Evolutionary conservation across 2,113 vertebrate species (phyloP), one percentile per base, ranked within the genome.

Genomic region (Peromyscus leucopus): DNA sequence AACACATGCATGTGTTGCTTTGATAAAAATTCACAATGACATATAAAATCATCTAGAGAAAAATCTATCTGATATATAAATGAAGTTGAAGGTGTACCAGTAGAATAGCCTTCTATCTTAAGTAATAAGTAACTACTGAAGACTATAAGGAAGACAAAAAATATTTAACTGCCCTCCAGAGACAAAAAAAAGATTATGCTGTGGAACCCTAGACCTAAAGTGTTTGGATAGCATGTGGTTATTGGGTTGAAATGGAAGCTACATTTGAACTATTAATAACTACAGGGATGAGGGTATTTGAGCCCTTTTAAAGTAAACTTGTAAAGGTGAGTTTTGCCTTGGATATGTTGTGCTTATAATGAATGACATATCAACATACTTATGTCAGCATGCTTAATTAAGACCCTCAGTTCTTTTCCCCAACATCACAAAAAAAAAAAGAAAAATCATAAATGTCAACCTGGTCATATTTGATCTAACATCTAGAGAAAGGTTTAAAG

Each of bases 31-130:
- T 75, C 4, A 83, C 67, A 71, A 63, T 76, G 69, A 84, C 92
- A 74, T 89, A 61, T 63, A 61, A 95, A 92, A 78, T 80, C 67
- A 24, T 92, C 79, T 85, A 90, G 78, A 94, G 89, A 96, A 82
- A 86, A 86, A 93, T 57, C 59, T 93, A 4, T 59, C 28, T 46
- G 36, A 5, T 75, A 36, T 92, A 12, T 90, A 93, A 33, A 86
- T 93, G 67, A 90, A 93, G 33, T 87, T 91, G 86, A 96, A 63
- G 42, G 36, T 61, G 26, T 11, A 46, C n/a, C 42, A 55, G 91
- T 33, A 82, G 33, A 83, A 5, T 31, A 94, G 24, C 79, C 48
- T 71, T 79, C 67, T 42, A 22, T 85, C 48, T 84, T 67, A 75
- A 31, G 39, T 80, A 2, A 85, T 76, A 4, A 19, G 74, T 89